Evolutionary conservation across 1,140 invertebrate species (phyloP), one percentile per base, ranked within the genome.

Genomic region (Lysiphlebus fabarum): DNA sequence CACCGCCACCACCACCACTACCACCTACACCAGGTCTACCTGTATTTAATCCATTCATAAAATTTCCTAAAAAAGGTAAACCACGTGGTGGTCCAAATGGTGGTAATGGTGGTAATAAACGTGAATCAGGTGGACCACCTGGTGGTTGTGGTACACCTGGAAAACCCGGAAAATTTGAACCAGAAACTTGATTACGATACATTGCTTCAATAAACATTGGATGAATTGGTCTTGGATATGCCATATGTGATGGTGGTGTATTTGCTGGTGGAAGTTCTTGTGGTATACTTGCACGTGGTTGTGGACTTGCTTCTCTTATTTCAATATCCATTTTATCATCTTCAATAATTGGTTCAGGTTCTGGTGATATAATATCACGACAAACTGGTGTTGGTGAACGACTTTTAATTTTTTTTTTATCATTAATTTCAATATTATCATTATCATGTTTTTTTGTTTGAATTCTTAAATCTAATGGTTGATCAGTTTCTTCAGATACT

Each of bases 151-250:
- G 70, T 57, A 62, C 64, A 36, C 62, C 67, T 45, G 81, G 78
- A 67, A 87, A 85, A 10, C 80, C 76, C 9, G 84, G 76, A 72
- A 87, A 84, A 53, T 77, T 62, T 56, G 68, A 64, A 56, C 67
- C 61, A 66, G 74, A 53, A n/a, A n/a, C n/a, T n/a, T n/a, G 17
- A 61, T 82, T 66, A 36, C 86, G 81, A 62, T 90, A 90, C 79
- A 90, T 84, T 1, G 86, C 84, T 62, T 89, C 88, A 11, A 91
- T 75, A 37, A 92, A 79, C 76, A 90, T 84, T 0, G 90, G 90
- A 68, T 92, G 88, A 10, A 90, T 86, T 0, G 89, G 87, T 70
- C 85, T 80, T 0, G 90, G 88, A 63, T 90, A 91, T 1, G 87
- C 87, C 82, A 92, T 86, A n/a, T 83, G 82, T 26, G 17, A 26